Base-by-base conservation (phyloP, 2,888 invertebrate genomes). In the Pocota personata region DNA sequence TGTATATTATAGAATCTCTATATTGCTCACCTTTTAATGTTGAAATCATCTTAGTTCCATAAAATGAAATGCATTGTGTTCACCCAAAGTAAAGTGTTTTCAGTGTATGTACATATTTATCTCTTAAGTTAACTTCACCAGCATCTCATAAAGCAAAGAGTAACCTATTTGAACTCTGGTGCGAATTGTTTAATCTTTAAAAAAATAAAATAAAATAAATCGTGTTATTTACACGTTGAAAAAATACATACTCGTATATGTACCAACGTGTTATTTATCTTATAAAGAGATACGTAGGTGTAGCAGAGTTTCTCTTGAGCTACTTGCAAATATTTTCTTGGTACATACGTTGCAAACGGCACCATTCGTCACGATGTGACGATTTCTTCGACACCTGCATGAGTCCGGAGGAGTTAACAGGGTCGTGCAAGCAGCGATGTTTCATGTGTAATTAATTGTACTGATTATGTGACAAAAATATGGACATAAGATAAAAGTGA, bases 341-440 rank as follows among this genome's bases (percentile, higher is more conserved):
- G 19, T 27, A 73, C 30, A 73, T 50, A 48, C 19, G n/a, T 73
- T 75, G 64, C 55, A 46, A 64, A 75, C 64, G 75, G 55, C 64
- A 66, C 64, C 62, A 62, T 40, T 60, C 62, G 35, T 30, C 16
- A 43, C 14, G 5, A 43, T 55, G 35, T 64, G 32, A 35, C 14
- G 14, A 32, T 52, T 32, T 43, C 52, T 21, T 64, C 35, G 55
- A 66, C 27, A 16, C 19, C 35, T 12, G 37, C 19, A 30, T 16
- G 30, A n/a, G 32, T 16, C 8, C n/a, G 5, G 10, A 16, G 43
- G 14, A 27, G 4, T 16, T 27, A 40, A 27, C 43, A 48, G 48
- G 21, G 48, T 48, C 21, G 0, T 21, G 19, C 21, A 21, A 21
- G 3, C 6, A 1, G 14, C 0, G 14, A 2, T 24, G 24, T 2